Evolutionary conservation across 92 coral and sea anemone genomes (phyloP), one percentile per base, ranked within the genome.

Genomic region (Porites lobata): DNA sequence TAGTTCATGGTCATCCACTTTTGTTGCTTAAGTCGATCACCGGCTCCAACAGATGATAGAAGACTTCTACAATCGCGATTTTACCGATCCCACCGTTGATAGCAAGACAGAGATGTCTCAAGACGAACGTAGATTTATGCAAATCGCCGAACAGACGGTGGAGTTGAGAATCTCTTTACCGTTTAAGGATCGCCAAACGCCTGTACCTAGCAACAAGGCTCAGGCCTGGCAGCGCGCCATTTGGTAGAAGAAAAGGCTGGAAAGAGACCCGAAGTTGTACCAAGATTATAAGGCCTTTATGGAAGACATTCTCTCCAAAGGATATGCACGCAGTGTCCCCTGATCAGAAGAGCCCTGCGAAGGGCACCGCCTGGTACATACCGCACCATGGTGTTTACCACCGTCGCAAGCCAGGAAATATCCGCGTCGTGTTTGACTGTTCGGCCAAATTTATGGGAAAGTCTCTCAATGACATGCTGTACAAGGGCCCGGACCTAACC

Each of bases 41-140:
- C 71, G 86, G 69, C 76, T 91, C 66, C 71, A 81, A 4, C 91
- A 87, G 72, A 56, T 86, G 65, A 76, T 90, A 58, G 29, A 73
- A 47, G 75, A 75, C 50, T 81, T 74, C 72, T 91, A 71, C 72
- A 78, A 87, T 14, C 87, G 56, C 67, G 91, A 91, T 52, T 86
- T 86, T 81, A 81, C 65, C 47, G 90, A 85, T 47, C 80, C 90
- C 11, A 72, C 86, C 18, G 79, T 77, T 24, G 82, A 81, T 68
- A 58, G 65, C 50, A 75, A 57, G 26, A 91, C 88, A 8, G 88
- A 75, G 79, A 32, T 32, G 4, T 32, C 43, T 32, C 43, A 32
- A 32, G 43, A 32, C 4, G 5, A 32, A 32, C 43, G 5, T 32
- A 32, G 43, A 32, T 32, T 32, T 32, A 32, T 32, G 43, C 43